Evolutionary conservation across 2,888 invertebrate genomes (phyloP).

Genomic region (Sclerodermus sp.): DNA sequence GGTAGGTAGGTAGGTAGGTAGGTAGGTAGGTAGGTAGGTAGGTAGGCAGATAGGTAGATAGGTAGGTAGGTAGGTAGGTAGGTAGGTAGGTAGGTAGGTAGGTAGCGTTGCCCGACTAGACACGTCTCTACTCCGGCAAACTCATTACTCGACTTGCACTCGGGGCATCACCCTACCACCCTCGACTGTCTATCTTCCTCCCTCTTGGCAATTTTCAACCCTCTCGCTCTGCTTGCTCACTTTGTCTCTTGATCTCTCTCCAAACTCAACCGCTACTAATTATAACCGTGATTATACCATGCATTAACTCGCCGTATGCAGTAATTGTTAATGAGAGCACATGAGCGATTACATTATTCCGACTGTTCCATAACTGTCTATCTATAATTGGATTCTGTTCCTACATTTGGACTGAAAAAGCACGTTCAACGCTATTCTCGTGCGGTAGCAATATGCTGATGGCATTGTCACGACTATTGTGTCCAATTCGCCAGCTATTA

Average conservation of each 20-base stretch:
- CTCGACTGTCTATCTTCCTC: not conserved
- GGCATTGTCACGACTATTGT: slow-evolving; percentile 29
- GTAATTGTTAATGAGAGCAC: slow-evolving; percentile 42
- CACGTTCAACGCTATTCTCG: too few relatives aligned
- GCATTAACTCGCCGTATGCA: slow-evolving; percentile 39
- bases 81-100: too few relatives aligned
- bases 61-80: too few relatives aligned
- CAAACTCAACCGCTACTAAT: slow-evolving; percentile 29
- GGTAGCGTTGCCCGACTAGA: slow-evolving; percentile 8
- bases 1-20: too few relatives aligned
- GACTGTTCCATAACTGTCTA: too few relatives aligned
- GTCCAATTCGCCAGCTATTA: slow-evolving; percentile 30
- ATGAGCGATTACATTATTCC: too few relatives aligned
- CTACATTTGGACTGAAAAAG: too few relatives aligned
- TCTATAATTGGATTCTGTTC: too few relatives aligned
- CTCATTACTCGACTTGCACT: slow-evolving; percentile 31
- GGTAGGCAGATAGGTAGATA: too few relatives aligned
- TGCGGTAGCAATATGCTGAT: slow-evolving; percentile 13
- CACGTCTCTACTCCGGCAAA: slow-evolving; percentile 24
- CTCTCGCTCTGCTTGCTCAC: not conserved
- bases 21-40: too few relatives aligned
- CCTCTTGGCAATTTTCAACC: not conserved
- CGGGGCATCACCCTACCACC: slow-evolving; percentile 5
- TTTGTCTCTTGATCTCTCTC: slow-evolving; percentile 9
- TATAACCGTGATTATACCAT: slow-evolving; percentile 41